A percentile compares a stretch with the other conserved stretches of the same genome.
phyloP scores from a whole-genome alignment of 2,888 invertebrate genomes.

The Drosophila pullipes region DNA sequence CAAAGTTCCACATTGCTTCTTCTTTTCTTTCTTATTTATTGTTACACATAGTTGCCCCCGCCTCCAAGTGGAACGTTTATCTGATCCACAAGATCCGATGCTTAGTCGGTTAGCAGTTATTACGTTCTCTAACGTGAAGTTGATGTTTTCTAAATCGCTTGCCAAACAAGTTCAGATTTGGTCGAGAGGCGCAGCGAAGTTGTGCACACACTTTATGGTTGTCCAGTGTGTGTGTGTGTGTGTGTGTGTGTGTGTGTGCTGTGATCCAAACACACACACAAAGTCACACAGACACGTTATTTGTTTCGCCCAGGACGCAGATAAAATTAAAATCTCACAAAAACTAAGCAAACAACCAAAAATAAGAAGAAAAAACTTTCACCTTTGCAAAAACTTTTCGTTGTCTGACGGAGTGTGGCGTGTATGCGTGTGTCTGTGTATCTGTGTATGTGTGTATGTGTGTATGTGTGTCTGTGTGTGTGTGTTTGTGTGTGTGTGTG shows the following conservation, averaged over 20 bases:
- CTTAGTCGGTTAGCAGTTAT: conserved; percentile 3
- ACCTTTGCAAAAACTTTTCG: conserved; percentile 49
- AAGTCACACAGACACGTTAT: conserved; percentile 40
- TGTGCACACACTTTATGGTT: conserved; percentile 65
- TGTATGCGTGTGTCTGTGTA: conserved; percentile 8
- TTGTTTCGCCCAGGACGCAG: conserved; percentile 70
- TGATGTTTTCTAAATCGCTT: conserved; percentile 37
- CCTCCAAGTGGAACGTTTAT: background rate
- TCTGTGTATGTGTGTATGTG: background rate
- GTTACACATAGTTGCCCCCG: background rate
- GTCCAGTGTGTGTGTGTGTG: conserved; percentile 44
- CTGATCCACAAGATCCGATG: background rate
- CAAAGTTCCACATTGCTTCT: background rate
- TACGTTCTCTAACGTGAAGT: conserved; percentile 18
- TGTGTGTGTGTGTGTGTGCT: background rate
- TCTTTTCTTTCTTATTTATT: background rate
- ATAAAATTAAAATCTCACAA: conserved; percentile 73
- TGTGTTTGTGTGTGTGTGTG: background rate
- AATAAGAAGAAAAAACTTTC: conserved; percentile 36
- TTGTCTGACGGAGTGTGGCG: conserved; percentile 29
- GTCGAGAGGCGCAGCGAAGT: background rate
- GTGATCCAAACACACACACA: conserved; percentile 6
- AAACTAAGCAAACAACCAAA: conserved; percentile 34
- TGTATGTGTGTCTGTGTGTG: conserved; percentile 12
- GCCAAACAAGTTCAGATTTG: conserved; percentile 40